Conservation (phyloP, 92 coral and sea anemone genomes). For the Phenganax subtilis region DNA sequence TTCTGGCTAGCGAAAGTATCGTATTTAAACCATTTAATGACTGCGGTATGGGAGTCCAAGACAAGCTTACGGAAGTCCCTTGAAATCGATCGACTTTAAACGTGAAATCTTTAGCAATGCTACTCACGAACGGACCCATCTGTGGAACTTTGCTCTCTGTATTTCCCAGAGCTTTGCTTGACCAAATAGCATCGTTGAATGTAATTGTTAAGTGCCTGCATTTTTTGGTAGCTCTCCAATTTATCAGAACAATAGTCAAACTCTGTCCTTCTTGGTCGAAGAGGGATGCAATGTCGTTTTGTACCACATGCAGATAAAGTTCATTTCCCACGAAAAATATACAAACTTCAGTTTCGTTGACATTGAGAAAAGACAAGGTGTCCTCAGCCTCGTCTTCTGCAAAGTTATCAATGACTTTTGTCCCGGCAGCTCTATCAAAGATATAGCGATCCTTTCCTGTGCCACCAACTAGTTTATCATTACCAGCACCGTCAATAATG, state of each 20-base stretch:
- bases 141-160: not conserved
- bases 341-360: conserved; percentile 6
- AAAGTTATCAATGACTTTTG: conserved; percentile 53
- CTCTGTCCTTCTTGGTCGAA: conserved; percentile 31
- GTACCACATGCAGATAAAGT: conserved; percentile 39
- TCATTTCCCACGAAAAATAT: conserved; percentile 46
- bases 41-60: too few species aligned
- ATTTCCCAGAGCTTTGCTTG: too few species aligned
- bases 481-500: conserved; percentile 6
- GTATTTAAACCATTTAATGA: too few species aligned
- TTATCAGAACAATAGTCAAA: conserved; percentile 41
- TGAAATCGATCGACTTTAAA: too few species aligned
- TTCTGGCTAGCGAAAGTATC: too few species aligned
- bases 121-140: conserved; percentile 4
- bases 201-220: conserved; percentile 42
- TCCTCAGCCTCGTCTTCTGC: conserved; percentile 52
- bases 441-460: conserved; percentile 50
- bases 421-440: conserved; percentile 38
- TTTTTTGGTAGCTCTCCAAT: conserved; percentile 42
- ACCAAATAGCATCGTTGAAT: conserved; percentile 48
- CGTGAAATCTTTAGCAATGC: not conserved
- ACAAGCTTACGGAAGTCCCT: too few species aligned
- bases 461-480: conserved; percentile 54
- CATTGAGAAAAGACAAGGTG: conserved; percentile 30
- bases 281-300: conserved; percentile 17